Conservation (phyloP, 2,797 vertebrate species). For the Peromyscus nudipes region DNA sequence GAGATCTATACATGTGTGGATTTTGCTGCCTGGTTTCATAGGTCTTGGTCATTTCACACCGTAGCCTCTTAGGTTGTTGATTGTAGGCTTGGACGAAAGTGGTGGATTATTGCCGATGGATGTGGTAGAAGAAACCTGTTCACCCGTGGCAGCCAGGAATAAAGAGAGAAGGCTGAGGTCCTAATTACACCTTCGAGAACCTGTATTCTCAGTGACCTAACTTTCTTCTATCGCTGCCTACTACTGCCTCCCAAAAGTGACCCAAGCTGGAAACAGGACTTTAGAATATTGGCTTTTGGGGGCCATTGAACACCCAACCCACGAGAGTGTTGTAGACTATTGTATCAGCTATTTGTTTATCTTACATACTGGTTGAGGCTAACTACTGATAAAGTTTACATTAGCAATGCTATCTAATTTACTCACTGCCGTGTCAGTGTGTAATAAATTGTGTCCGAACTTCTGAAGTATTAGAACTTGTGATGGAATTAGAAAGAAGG, state of each 20-base stretch:
- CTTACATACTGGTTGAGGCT: not conserved
- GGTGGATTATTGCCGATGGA: too few species aligned
- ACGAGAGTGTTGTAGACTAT: fast-evolving
- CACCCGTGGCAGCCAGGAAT: not conserved
- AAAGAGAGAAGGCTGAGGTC: not conserved
- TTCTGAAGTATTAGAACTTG: not conserved
- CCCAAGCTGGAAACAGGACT: not conserved
- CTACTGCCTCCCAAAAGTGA: not conserved
- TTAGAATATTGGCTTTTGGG: not conserved
- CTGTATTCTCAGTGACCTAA: not conserved
- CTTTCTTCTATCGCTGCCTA: not conserved
- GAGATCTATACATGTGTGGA: not conserved
- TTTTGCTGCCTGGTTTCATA: not conserved
- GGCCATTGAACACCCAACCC: not conserved
- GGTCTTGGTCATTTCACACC: not conserved
- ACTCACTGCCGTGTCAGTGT: not conserved
- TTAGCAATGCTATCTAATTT: not conserved
- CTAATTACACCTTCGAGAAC: not conserved
- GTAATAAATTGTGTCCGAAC: not conserved
- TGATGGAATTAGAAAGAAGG: not conserved
- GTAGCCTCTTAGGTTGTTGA: too few species aligned
- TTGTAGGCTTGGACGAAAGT: fast-evolving
- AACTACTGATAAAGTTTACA: not conserved
- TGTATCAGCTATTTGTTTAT: not conserved
- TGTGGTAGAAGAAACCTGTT: not conserved